A percentile compares a stretch with the other conserved stretches of the same genome.
These are phyloP conservation scores for Sepiola atlantica DNA, from an alignment of 2,888 invertebrate species.

Conservation along the genomic window DNA sequence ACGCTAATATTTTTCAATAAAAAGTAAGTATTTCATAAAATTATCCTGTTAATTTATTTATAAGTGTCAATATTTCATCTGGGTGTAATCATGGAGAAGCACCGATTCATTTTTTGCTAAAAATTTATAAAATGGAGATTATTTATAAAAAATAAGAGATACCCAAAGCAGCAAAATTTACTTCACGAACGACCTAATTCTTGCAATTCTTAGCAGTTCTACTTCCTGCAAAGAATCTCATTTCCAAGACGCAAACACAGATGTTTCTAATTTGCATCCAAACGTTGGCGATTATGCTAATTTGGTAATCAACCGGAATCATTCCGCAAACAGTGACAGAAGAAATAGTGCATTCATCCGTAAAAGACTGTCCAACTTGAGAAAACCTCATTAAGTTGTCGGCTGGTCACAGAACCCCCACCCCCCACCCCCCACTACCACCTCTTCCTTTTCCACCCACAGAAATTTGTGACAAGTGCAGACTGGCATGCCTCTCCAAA, in stretches of 20 bases:
- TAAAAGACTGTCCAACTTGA: not conserved
- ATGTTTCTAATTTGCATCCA: not conserved
- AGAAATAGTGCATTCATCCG: not conserved
- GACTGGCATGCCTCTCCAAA: too few species aligned
- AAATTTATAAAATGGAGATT: too few species aligned
- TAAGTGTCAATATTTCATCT: too few species aligned
- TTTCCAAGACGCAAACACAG: not conserved
- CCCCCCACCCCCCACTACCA: not conserved
- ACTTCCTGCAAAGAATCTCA: not conserved
- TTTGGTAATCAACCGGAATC: not conserved
- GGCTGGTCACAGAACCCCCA: not conserved
- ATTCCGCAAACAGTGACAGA: not conserved
- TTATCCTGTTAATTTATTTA: too few species aligned
- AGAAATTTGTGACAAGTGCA: too few species aligned
- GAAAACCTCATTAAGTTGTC: not conserved
- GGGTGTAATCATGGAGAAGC: too few species aligned
- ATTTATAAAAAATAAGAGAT: too few species aligned
- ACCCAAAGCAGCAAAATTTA: not conserved
- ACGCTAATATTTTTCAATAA: too few species aligned
- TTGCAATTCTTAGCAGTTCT: not conserved
- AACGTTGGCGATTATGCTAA: not conserved
- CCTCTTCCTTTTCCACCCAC: too few species aligned
- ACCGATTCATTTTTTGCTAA: too few species aligned
- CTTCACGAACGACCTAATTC: not conserved
- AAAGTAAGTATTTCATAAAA: too few species aligned